Base-by-base conservation (phyloP, 2,113 vertebrate genomes). In the Aphyosemion australe region DNA sequence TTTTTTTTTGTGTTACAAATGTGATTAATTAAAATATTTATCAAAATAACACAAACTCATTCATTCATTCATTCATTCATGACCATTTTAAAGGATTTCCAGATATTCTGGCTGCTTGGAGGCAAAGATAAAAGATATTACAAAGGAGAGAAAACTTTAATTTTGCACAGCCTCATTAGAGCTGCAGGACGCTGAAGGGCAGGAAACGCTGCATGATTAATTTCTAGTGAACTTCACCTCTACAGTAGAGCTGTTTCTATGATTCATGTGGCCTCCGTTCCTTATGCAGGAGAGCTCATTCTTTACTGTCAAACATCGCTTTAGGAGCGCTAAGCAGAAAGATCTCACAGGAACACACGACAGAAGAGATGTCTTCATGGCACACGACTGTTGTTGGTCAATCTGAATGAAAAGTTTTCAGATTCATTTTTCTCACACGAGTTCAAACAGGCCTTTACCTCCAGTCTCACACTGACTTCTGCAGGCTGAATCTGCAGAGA, bases 381-480 rank as follows among this genome's bases (percentile, higher is more conserved):
- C 49, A 26, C 46, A 31, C 71, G 16, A 64, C 63, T 54, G 49
- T 34, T 72, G 12, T 16, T 47, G 47, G 48, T 59, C 65, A 50
- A 58, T 21, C 49, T 55, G 13, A 65, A 56, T 34, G 53, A 75
- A 47, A 16, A 61, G 56, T 65, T n/a, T n/a, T 68, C 20, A 13
- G 13, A 61, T 75, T 42, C 54, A 41, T 83, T 80, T 78, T 69
- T 34, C 57, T 58, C 15, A 10, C 10, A 45, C 55, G 54, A 57
- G 65, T 73, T 76, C 49, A 69, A 71, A 82, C 56, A 31, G 68
- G 65, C 54, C 50, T 61, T 72, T 37, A 31, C 47, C 67, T 68
- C 67, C 47, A 57, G 47, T 69, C 51, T 70, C 71, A 69, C 76
- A 59, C 9, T 42, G 19, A 37, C 51, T 19, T 6, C 37, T 16